A percentile compares a stretch with the other conserved stretches of the same genome.
phyloP scores from a whole-genome alignment of 2,797 vertebrate species.

The Tenualosa ilisha region DNA sequence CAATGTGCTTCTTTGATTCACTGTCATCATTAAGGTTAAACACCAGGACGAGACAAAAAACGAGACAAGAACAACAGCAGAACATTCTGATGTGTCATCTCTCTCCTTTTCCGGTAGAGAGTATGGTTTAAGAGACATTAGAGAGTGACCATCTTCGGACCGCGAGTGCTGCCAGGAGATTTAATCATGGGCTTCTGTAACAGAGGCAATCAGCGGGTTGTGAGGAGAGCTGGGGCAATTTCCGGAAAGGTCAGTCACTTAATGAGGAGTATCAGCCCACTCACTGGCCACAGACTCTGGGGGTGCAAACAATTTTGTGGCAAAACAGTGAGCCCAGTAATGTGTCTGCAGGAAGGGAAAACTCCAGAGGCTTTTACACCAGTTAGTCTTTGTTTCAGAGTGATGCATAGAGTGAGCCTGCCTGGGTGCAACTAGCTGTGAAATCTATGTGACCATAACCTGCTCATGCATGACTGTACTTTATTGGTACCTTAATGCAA shows the following conservation, averaged over 20 bases:
- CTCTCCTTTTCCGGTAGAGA: constrained; percentile 24
- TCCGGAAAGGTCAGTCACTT: constrained; percentile 71
- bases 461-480: not conserved
- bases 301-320: constrained; percentile 62
- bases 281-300: constrained; percentile 55
- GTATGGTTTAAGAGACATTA: constrained; percentile 35
- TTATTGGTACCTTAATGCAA: not conserved
- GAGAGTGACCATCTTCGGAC: constrained; percentile 49
- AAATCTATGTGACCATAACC: not conserved
- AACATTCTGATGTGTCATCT: not conserved
- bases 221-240: constrained; percentile 60
- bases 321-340: constrained; percentile 46
- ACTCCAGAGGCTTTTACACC: not conserved
- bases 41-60: not conserved
- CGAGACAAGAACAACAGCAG: not conserved
- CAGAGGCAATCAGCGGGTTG: constrained; percentile 62
- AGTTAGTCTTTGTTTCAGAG: not conserved
- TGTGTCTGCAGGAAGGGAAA: constrained; percentile 20
- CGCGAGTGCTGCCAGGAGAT: constrained; percentile 47
- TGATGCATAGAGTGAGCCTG: not conserved
- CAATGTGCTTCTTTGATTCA: not conserved
- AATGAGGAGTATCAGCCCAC: constrained; percentile 67
- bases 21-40: too few relatives aligned
- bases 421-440: not conserved
- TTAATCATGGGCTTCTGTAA: constrained; percentile 63